Evolutionary conservation across 2,888 invertebrate genomes (phyloP), one percentile per base, ranked within the genome.

Genomic region (Baccha elongata): DNA sequence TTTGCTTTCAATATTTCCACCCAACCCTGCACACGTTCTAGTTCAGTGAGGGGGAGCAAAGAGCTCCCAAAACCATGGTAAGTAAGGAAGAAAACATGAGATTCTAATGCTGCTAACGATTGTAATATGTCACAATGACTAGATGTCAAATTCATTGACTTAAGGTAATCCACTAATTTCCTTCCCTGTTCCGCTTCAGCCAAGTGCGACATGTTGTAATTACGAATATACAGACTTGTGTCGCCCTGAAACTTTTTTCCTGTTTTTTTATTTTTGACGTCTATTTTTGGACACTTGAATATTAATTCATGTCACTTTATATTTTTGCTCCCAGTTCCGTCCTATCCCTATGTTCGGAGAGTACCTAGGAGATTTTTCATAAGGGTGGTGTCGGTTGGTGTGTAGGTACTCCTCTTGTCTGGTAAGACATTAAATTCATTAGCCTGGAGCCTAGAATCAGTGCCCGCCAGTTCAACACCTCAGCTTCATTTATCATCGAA

Each of bases 301-400:
- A 85, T 81, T 83, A 85, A 83, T 85, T 78, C 73, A 78, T 78
- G 85, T 85, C 83, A 83, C 62, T 72, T 84, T 68, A 73, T 55
- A 71, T 84, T 76, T 71, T 35, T 37, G 60, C 40, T 40, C 44
- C 15, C 23, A 23, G 62, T 17, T 4, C 13, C 13, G 46, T 46
- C n/a, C n/a, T n/a, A n/a, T n/a, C n/a, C n/a, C 15, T 19, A 17
- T 19, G 15, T 48, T 17, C 13, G 13, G 0, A 10, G 8, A 29
- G 15, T 13, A 21, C n/a, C 35, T 26, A 44, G 29, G 60, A 23
- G 42, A 26, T 44, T 29, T 60, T 44, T 26, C 15, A 26, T 15
- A 21, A 21, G 60, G 44, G 26, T n/a, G 29, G 40, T 23, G 11
- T 17, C 6, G 1, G 11, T 17, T 2, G 1, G 2, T 2, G 7